These are phyloP conservation scores for Cephalopholis sonnerati DNA, from an alignment of 2,113 vertebrate species.

Conservation along the genomic window DNA sequence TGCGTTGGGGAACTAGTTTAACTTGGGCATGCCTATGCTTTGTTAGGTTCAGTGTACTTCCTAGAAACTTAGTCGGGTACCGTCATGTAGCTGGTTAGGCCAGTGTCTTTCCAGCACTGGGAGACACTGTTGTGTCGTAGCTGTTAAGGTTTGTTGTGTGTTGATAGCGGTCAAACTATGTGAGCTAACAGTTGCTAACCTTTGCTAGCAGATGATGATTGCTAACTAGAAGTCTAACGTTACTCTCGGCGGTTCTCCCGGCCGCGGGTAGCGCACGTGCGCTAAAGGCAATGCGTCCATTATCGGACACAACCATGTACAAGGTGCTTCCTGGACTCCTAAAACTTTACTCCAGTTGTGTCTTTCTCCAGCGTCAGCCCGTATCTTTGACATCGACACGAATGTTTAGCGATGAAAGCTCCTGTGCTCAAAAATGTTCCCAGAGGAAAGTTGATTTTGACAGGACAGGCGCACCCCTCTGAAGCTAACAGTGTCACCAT, in stretches of 20 bases:
- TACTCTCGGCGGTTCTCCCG: conserved; percentile 24
- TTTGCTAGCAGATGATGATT: conserved; percentile 42
- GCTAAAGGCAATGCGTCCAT: conserved; percentile 57
- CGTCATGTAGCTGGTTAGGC: neutral
- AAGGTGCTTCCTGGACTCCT: neutral
- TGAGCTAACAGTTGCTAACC: conserved; percentile 13
- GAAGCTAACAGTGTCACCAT: neutral
- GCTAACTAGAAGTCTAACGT: conserved; percentile 43
- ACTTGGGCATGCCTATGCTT: conserved; percentile 74
- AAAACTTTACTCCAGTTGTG: accelerated
- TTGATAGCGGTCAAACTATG: neutral
- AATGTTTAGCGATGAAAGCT: neutral
- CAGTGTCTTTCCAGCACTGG: neutral
- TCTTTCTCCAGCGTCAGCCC: accelerated
- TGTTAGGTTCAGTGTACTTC: conserved; percentile 66
- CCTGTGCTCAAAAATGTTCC: too few species aligned
- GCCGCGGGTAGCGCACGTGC: conserved; percentile 68
- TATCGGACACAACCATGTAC: conserved; percentile 60
- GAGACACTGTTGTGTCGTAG: neutral
- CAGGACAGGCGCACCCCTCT: neutral
- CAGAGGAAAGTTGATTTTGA: neutral
- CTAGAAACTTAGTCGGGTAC: conserved; percentile 41
- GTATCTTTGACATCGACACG: accelerated
- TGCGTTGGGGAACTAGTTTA: conserved; percentile 76
- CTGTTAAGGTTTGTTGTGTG: neutral